These are phyloP conservation scores for Hydroisotoma schaefferi DNA, from an alignment of 2,888 invertebrate genomes.

Conservation along the genomic window DNA sequence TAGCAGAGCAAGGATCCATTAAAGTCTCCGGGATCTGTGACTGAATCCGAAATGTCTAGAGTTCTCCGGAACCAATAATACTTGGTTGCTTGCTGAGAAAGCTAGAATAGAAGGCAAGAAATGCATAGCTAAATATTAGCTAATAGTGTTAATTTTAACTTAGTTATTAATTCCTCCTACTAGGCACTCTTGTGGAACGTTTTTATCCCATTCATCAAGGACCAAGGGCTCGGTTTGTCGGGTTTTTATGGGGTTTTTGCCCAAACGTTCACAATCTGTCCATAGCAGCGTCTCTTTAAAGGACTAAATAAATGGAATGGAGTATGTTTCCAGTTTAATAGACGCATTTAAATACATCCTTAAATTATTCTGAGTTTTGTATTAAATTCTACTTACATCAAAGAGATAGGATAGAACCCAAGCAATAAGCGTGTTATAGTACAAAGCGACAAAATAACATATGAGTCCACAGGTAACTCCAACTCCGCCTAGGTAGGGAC, in stretches of 20 bases:
- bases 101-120: no score
- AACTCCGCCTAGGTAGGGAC: slow-evolving; percentile 29
- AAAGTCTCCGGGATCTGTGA: slow-evolving; percentile 14
- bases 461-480: slow-evolving; percentile 23
- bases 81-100: slow-evolving; percentile 9
- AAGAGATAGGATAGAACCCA: slow-evolving; percentile 11
- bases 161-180: no score
- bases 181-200: no score
- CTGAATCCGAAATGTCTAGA: slow-evolving; percentile 15
- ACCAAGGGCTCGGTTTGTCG: no score
- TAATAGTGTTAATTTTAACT: no score
- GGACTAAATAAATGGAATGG: not conserved
- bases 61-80: slow-evolving; percentile 28
- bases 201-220: no score
- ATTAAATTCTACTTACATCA: slow-evolving; percentile 30
- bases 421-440: slow-evolving; percentile 32
- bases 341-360: not conserved
- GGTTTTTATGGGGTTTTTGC: no score
- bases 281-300: not conserved
- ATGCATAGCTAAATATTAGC: no score
- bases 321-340: not conserved
- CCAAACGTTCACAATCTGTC: no score
- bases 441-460: slow-evolving; percentile 23
- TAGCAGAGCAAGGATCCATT: slow-evolving; percentile 14
- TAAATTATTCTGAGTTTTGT: not conserved